Base-by-base conservation (phyloP, 2,888 invertebrate genomes). In the Drosophila borealis region DNA sequence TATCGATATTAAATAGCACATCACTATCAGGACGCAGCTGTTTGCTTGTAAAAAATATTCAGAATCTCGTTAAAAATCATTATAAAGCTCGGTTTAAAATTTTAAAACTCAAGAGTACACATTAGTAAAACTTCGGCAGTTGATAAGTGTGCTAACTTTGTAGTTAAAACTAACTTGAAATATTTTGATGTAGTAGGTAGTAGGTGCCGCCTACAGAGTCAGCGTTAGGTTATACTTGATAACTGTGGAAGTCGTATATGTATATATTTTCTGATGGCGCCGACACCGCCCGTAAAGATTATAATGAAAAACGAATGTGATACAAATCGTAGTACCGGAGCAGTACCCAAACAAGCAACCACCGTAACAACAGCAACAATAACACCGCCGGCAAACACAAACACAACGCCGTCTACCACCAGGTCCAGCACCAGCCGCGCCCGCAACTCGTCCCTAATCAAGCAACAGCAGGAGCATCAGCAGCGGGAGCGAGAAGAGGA, bases 401-500 rank as follows among this genome's bases (percentile, higher is more conserved):
- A 41, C 21, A 46, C 62, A 46, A 34, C 77, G 25, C 37, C 69
- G 11, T 36, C 75, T 3, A 11, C 68, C 8, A 36, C 65, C 21
- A 57, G 70, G 11, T 67, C 53, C 2, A 66, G 39, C 50, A 51
- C 13, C 44, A 78, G 44, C 19, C 76, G 74, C 46, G 65, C 71
- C 5, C 69, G 71, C 41, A 74, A 74, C 50, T 59, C 64, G 2
- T 60, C 66, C 6, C 33, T 77, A 10, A 54, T 70, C 37, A 79
- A 79, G 45, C 86, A 75, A 19, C 89, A 76, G 14, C 89, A 77
- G 17, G 81, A 87, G 39, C 78, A 87, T 19, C 74, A 79, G 42
- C 80, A 69, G 29, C 74, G 49, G 51, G 71, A 70, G 49, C 76
- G 60, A 55, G 90, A 90, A 68, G 89, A 90, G 17, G 94, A 94